These are phyloP conservation scores for Orestias chungarensis DNA, from an alignment of 2,797 vertebrate genomes.

Conservation along the genomic window DNA sequence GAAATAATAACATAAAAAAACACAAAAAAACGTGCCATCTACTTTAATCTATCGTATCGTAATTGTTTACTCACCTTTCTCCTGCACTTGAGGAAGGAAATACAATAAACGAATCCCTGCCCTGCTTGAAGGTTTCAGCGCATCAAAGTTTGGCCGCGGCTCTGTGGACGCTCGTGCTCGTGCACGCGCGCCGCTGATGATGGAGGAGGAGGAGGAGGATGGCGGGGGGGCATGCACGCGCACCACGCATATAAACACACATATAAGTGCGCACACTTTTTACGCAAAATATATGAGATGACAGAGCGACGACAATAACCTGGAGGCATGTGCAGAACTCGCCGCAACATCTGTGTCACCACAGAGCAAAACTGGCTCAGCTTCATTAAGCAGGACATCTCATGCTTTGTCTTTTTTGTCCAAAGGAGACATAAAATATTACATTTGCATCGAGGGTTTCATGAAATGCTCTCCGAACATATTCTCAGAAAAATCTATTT, in stretches of 20 bases:
- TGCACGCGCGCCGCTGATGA: slow-evolving; percentile 54
- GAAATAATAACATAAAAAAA: too few relatives aligned
- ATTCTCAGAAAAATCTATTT: background rate
- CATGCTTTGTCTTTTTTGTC: background rate
- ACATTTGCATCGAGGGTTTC: background rate
- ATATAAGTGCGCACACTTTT: slow-evolving; percentile 10
- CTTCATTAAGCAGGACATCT: slow-evolving; percentile 20
- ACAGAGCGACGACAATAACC: slow-evolving; percentile 56
- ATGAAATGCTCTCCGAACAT: slow-evolving; percentile 4
- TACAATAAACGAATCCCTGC: background rate
- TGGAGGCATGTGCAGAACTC: slow-evolving; percentile 33
- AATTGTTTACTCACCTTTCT: slow-evolving; percentile 60
- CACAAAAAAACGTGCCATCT: slow-evolving; percentile 9
- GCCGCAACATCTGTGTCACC: slow-evolving; percentile 28
- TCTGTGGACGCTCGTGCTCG: slow-evolving; percentile 53
- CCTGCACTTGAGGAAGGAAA: too few relatives aligned
- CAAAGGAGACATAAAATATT: background rate
- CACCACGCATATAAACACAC: too few relatives aligned
- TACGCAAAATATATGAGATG: slow-evolving; percentile 46
- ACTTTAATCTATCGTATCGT: background rate
- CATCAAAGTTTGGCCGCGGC: slow-evolving; percentile 67
- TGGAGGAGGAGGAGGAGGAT: too few relatives aligned
- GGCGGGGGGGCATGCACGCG: slow-evolving; percentile 7
- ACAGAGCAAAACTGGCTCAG: slow-evolving; percentile 13
- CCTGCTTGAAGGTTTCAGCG: slow-evolving; percentile 29